Conservation (phyloP, 2,113 vertebrate species). For the Phaetusa simplex region DNA sequence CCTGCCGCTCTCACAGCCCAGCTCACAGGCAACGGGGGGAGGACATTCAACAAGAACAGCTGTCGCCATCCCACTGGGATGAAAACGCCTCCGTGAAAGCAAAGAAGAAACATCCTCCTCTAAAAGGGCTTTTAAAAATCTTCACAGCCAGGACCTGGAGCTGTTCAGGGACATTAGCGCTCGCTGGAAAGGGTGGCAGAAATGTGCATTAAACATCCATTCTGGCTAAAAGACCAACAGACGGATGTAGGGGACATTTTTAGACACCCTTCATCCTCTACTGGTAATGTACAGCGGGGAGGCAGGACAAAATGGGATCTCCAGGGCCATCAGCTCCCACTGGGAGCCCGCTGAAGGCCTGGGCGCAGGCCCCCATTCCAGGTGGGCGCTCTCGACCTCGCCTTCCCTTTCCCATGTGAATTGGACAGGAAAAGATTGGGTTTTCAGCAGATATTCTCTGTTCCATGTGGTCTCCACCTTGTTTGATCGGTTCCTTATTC, state of each 20-base stretch:
- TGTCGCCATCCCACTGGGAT: not conserved
- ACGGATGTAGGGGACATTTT: not conserved
- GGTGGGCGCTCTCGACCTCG: fast-evolving
- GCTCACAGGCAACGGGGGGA: not conserved
- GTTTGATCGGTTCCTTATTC: not conserved
- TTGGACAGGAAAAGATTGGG: not conserved
- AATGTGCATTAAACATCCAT: not conserved
- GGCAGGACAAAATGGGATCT: not conserved
- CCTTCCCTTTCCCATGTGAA: not conserved
- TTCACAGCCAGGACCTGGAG: not conserved
- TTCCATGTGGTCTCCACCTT: not conserved
- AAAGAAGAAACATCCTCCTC: not conserved
- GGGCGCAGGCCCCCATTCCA: no score
- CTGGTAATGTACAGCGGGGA: no score
- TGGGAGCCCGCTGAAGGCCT: not conserved
- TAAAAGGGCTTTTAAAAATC: not conserved
- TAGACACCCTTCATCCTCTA: not conserved
- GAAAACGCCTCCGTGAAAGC: not conserved
- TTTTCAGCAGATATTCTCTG: not conserved
- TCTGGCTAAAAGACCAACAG: not conserved
- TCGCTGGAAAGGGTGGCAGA: not conserved
- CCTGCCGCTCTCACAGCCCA: fast-evolving
- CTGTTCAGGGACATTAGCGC: not conserved
- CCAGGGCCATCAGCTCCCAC: not conserved
- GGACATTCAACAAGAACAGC: not conserved